A percentile compares a stretch with the other conserved stretches of the same genome.
These are phyloP conservation scores for Temnothorax curvispinosus DNA, from an alignment of 1,140 invertebrate species.

Conservation along the genomic window DNA sequence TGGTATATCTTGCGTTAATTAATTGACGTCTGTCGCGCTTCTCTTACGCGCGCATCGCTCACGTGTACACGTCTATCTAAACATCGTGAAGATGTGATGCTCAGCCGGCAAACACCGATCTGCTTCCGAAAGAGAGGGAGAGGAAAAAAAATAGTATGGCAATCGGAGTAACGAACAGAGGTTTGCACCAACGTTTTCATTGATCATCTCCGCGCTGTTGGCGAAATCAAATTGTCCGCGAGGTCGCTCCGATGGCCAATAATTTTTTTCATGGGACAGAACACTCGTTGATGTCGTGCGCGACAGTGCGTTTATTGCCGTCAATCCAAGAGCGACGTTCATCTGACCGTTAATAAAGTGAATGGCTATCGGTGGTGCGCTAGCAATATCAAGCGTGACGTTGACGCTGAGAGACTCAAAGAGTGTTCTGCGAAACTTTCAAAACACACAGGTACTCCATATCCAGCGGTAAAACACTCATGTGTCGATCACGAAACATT, in stretches of 20 bases:
- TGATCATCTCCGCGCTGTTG: constrained; percentile 32
- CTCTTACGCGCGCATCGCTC: constrained; percentile 52
- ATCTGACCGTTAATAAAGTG: not conserved
- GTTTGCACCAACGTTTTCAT: not conserved
- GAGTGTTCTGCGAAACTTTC: constrained; percentile 25
- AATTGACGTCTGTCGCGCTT: constrained; percentile 29
- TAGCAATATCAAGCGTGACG: not conserved
- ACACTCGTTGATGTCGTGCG: constrained; percentile 25
- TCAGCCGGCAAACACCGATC: constrained; percentile 38
- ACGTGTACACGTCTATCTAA: constrained; percentile 44
- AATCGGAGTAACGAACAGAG: constrained; percentile 25
- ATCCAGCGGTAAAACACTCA: constrained; percentile 38
- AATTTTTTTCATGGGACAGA: constrained; percentile 17
- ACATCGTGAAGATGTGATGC: constrained; percentile 41
- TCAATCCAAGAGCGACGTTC: constrained; percentile 9
- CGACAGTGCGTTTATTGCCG: constrained; percentile 11
- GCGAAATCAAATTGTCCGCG: not conserved
- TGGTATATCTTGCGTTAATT: constrained; percentile 22
- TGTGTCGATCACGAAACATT: constrained; percentile 45
- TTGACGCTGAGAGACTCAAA: not conserved
- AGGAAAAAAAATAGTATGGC: constrained; percentile 22
- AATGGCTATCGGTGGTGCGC: not conserved
- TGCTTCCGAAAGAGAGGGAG: constrained; percentile 7
- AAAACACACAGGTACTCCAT: constrained; percentile 49
- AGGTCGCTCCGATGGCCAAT: constrained; percentile 25